A percentile compares a stretch with the other conserved stretches of the same genome.
These are phyloP conservation scores for Holotrichia oblita DNA, from an alignment of 1,140 invertebrate species.

Conservation along the genomic window DNA sequence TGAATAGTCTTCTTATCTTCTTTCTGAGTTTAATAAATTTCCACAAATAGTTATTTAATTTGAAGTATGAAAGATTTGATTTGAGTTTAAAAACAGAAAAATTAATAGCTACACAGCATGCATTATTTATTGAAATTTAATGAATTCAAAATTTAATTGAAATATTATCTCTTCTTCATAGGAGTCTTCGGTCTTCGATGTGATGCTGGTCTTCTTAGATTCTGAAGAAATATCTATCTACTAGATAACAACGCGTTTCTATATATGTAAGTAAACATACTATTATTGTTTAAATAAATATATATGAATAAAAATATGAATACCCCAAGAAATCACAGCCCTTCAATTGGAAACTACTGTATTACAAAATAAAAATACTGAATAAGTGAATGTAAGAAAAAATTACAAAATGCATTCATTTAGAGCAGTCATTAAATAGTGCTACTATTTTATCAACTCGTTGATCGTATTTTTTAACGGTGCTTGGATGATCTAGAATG, in stretches of 20 bases:
- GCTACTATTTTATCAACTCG: no score
- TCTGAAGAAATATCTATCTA: not conserved
- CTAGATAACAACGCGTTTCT: not conserved
- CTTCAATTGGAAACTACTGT: slow-evolving; percentile 10
- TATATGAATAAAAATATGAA: slow-evolving; percentile 1
- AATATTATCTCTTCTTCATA: slow-evolving; percentile 4
- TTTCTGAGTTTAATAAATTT: not conserved
- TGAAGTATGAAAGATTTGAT: not conserved
- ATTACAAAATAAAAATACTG: not conserved
- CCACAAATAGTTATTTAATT: not conserved
- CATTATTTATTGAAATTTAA: slow-evolving; percentile 1
- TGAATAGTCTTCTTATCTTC: not conserved
- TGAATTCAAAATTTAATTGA: slow-evolving; percentile 9
- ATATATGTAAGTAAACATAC: not conserved
- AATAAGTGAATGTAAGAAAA: not conserved
- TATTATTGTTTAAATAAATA: not conserved
- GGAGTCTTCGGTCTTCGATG: slow-evolving; percentile 9
- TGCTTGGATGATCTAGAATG: no score
- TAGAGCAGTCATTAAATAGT: not conserved
- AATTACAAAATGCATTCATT: not conserved
- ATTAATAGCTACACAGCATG: not conserved
- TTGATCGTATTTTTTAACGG: no score
- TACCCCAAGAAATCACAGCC: not conserved
- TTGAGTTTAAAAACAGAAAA: not conserved
- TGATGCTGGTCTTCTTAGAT: slow-evolving; percentile 6